Evolutionary conservation across 2,888 invertebrate genomes (phyloP), one percentile per base, ranked within the genome.

Genomic region (Coelopa pilipes): DNA sequence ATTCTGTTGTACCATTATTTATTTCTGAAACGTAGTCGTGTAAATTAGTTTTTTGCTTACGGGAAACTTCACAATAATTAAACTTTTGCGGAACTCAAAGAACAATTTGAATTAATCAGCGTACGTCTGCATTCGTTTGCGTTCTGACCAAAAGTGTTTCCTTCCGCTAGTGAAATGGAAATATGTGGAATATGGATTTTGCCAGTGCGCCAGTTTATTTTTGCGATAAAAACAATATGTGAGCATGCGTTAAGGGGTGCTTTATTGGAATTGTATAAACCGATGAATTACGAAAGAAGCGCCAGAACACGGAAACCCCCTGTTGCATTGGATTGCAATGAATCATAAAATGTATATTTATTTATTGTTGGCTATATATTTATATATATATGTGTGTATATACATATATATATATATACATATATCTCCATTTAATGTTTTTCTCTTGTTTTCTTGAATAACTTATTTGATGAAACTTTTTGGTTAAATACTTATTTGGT

Each of bases 241-340:
- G 74, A 74, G 74, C 74, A 76, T 76, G 76, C 76, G 76, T 74
- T 74, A 60, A 65, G 71, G 76, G 74, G 69, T 76, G 73, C 59
- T 76, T 70, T 72, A 73, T 62, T 46, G 68, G 73, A 73, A 68
- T 34, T 53, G 17, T 15, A 34, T 7, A 34, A 34, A 7, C 34
- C 34, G 34, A 34, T 4, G 34, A 34, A 34, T 34, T 34, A 7
- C 34, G 34, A 34, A 34, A 34, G 7, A 2, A 34, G 7, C 34
- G 34, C 4, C 34, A 34, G 34, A 34, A 34, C 34, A 34, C 7
- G 34, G 7, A 34, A 34, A 34, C 34, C 34, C 34, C 34, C 34
- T 34, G 34, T 34, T 34, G 34, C 34, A 34, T 34, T 34, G 34
- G 34, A 34, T 57, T 15, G 3, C 11, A 17, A 57, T 11, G 57